Evolutionary conservation across 2,888 invertebrate species (phyloP), one percentile per base, ranked within the genome.

Genomic region (Dryobota labecula): DNA sequence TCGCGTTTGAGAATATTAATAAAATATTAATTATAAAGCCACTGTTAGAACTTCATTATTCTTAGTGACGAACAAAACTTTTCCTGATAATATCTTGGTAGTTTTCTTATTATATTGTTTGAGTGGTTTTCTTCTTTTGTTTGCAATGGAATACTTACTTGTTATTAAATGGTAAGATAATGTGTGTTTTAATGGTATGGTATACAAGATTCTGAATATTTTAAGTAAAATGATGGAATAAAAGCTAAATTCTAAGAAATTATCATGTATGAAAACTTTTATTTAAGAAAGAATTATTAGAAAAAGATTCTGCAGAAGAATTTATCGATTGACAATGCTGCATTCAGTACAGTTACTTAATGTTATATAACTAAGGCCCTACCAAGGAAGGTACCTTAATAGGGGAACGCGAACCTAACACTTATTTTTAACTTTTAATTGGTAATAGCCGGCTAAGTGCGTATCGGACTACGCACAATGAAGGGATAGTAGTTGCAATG

Each of bases 1-100:
- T 57, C 36, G 30, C 7, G 11, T 5, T 36, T 20, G 2, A 43
- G 36, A 27, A 36, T n/a, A 49, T 51, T 4, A 58, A 67, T 47
- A 24, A 56, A 72, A 76, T 72, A 54, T 47, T 43, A 56, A 70
- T 77, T 63, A 58, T 27, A 78, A 71, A 58, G 0, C 5, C 7
- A 30, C 72, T 63, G 36, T 51, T 47, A 30, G 30, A 47, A 56
- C 41, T 61, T 56, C 4, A 63, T 72, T 63, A 36, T 63, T 72
- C 53, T 49, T 33, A 24, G 6, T 41, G 47, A 78, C 41, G n/a
- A 75, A 62, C 6, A 36, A 33, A 70, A 62, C 18, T 66, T 49
- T 58, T 9, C 27, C 24, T 13, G 5, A 8, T 43, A 4, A 30
- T 54, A 63, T 45, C 53, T 45, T n/a, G 2, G 18, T 51, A 65